phyloP scores from a whole-genome alignment of 1,140 invertebrate genomes.

The Rhopalosiphum padi region DNA sequence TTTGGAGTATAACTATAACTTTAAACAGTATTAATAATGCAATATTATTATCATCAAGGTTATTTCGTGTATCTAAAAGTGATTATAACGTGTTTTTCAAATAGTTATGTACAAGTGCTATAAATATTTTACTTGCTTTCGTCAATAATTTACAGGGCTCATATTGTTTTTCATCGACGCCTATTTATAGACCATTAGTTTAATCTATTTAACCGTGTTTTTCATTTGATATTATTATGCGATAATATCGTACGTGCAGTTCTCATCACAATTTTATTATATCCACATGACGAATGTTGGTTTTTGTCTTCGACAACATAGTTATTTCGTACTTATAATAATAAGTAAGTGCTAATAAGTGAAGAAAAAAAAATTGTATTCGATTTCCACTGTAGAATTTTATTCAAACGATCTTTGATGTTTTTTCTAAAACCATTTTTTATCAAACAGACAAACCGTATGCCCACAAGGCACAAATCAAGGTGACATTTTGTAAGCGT shows the following conservation, averaged over 20 bases:
- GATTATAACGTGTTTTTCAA: background rate
- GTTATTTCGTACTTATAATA: background rate
- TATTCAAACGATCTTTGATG: background rate
- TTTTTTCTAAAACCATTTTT: background rate
- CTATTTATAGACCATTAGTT: background rate
- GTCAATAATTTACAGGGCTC: background rate
- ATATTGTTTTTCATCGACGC: background rate
- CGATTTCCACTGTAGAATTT: background rate
- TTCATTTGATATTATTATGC: background rate
- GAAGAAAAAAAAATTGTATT: background rate
- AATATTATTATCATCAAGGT: background rate
- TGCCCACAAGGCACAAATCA: background rate
- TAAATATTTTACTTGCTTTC: background rate
- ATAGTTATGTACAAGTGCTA: background rate
- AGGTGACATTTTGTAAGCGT: background rate
- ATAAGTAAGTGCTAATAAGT: background rate
- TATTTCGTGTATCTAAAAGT: background rate
- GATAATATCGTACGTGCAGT: background rate
- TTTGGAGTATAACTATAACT: background rate
- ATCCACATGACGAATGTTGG: background rate
- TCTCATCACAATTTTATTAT: background rate
- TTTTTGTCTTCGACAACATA: background rate
- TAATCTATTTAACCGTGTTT: conserved; percentile 4
- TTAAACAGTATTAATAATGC: background rate
- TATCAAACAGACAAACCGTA: background rate